Percentiles rank a stretch among this genome's conserved stretches.
Evolutionary conservation across 2,113 vertebrate genomes (phyloP).

Genomic region (Chamaea fasciata): DNA sequence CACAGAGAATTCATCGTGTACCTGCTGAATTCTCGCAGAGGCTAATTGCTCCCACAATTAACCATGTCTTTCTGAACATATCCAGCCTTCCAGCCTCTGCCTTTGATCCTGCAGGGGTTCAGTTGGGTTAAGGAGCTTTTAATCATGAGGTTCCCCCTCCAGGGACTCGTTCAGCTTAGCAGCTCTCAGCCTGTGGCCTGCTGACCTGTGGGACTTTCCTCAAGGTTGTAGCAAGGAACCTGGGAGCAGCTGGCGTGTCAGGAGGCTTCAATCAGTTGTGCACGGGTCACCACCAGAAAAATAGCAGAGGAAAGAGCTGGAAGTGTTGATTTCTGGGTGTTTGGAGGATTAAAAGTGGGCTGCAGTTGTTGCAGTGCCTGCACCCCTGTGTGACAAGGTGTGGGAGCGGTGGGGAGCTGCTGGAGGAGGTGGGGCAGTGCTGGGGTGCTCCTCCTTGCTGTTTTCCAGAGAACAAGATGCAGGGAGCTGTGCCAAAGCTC

Average conservation of each 20-base stretch:
- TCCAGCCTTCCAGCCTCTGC: background rate
- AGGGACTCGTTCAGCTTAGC: background rate
- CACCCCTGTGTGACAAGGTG: background rate
- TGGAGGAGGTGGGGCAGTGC: background rate
- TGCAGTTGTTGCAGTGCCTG: background rate
- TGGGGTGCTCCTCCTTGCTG: background rate
- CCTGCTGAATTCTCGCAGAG: background rate
- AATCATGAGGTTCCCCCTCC: background rate
- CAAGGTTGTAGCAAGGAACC: background rate
- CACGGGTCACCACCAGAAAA: background rate
- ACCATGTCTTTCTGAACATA: background rate
- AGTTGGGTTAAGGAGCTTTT: background rate
- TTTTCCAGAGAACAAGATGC: background rate
- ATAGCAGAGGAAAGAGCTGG: background rate
- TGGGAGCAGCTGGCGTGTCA: background rate
- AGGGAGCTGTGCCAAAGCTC: background rate
- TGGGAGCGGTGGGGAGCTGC: background rate
- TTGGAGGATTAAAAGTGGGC: background rate
- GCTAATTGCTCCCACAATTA: constrained; percentile 29
- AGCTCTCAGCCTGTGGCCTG: background rate
- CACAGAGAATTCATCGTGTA: background rate
- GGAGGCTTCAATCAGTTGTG: background rate
- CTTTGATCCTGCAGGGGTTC: constrained; percentile 7
- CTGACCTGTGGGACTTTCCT: background rate
- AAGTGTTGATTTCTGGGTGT: background rate